Evolutionary conservation across 2,888 invertebrate species (phyloP).

Genomic region (Chloroclystis v-ata): DNA sequence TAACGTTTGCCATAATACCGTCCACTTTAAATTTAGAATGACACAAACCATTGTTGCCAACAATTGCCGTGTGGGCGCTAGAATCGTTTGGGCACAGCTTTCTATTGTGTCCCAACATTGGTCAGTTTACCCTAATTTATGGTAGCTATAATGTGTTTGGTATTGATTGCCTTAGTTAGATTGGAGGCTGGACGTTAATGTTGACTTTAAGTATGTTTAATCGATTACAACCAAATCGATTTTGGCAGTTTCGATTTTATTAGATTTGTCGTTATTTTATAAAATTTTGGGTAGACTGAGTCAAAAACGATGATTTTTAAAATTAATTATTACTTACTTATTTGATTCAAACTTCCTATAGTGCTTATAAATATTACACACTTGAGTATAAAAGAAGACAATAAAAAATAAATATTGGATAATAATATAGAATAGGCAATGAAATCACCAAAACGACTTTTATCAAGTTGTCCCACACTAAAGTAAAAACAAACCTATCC

Average conservation of each 20-base stretch:
- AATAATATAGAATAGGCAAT: no score
- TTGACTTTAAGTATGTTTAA: neutral
- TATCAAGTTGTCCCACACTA: neutral
- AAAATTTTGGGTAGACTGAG: no score
- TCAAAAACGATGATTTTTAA: no score
- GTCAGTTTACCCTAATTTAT: slow-evolving; percentile 33
- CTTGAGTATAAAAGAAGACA: no score
- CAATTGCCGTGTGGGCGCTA: slow-evolving; percentile 37
- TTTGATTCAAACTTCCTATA: no score
- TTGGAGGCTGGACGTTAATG: neutral
- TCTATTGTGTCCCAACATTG: slow-evolving; percentile 41
- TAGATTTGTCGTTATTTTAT: no score
- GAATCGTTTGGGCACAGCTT: slow-evolving; percentile 30
- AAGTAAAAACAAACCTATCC: slow-evolving; percentile 1
- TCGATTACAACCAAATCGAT: neutral
- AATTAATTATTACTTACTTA: no score
- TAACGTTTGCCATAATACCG: neutral
- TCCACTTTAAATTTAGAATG: slow-evolving; percentile 18
- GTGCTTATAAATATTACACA: no score
- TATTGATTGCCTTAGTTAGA: slow-evolving; percentile 2
- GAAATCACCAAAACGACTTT: no score
- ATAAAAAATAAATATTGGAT: no score
- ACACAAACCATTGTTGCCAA: slow-evolving; percentile 29
- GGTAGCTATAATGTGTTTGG: slow-evolving; percentile 12
- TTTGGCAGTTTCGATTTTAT: no score